These are phyloP conservation scores for Drosophila pegasa DNA, from an alignment of 2,888 invertebrate species.

Conservation along the genomic window DNA sequence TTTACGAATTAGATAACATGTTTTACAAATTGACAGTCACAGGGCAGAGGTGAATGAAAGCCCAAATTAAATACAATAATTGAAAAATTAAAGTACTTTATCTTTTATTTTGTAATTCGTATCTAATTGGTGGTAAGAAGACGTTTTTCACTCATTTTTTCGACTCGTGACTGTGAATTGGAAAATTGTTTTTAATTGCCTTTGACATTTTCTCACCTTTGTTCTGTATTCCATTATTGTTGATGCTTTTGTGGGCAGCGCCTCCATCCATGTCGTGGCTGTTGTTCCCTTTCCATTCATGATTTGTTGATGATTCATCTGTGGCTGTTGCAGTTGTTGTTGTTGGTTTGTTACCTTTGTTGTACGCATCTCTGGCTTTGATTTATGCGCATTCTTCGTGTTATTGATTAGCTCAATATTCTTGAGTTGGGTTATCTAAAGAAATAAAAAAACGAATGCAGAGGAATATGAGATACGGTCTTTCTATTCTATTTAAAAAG, in stretches of 20 bases:
- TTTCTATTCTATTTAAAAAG: neutral
- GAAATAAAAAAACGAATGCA: conserved; percentile 24
- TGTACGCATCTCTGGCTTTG: conserved; percentile 75
- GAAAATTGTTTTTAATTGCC: conserved; percentile 3
- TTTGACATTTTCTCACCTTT: conserved; percentile 70
- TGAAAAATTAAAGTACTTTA: neutral
- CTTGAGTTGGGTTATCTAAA: conserved; percentile 86
- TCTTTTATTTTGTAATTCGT: too few species aligned
- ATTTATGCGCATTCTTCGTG: conserved; percentile 81
- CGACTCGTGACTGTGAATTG: neutral
- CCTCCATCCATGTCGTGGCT: conserved; percentile 66
- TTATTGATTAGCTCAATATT: conserved; percentile 86
- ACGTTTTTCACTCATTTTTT: neutral
- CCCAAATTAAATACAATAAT: neutral
- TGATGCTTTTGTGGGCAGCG: conserved; percentile 54
- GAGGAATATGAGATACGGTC: conserved; percentile 32
- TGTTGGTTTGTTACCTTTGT: conserved; percentile 40
- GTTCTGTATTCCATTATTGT: conserved; percentile 72
- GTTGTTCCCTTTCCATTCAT: conserved; percentile 31
- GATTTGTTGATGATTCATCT: conserved; percentile 44
- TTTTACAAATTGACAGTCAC: neutral
- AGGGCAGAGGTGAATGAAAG: neutral
- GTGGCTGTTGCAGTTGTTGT: conserved; percentile 28
- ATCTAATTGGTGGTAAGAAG: neutral
- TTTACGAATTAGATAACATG: neutral